Percentiles rank a stretch among this genome's conserved stretches.
phyloP scores from a whole-genome alignment of 2,113 vertebrate species.

The Echinops telfairi region DNA sequence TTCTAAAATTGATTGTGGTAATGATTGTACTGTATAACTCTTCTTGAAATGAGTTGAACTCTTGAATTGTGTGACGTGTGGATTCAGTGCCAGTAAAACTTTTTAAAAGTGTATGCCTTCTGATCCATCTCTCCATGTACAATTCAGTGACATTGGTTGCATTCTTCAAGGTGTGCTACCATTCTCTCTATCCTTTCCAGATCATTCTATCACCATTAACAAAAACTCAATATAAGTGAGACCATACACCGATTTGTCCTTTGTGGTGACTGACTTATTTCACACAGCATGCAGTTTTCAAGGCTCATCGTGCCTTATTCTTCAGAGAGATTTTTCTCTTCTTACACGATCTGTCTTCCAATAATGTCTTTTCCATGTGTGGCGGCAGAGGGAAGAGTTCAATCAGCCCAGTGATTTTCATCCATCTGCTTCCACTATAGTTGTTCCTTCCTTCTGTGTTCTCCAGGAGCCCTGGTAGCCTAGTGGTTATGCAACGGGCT shows the following conservation, averaged over 20 bases:
- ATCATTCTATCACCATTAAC: not conserved
- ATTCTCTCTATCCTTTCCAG: not conserved
- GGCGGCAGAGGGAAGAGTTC: not conserved
- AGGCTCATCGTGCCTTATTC: not conserved
- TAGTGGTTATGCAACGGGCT: no score
- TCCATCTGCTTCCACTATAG: no score
- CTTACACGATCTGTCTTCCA: slow-evolving; percentile 25
- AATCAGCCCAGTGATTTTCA: not conserved
- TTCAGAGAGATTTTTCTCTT: not conserved
- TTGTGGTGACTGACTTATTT: not conserved
- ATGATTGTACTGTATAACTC: no score
- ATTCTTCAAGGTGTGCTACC: not conserved
- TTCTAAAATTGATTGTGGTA: not conserved
- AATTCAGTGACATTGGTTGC: not conserved
- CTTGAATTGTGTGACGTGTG: no score
- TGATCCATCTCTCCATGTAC: no score
- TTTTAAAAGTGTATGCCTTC: not conserved
- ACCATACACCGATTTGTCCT: not conserved
- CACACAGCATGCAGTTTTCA: no score
- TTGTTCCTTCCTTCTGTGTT: no score
- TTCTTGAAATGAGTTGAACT: no score
- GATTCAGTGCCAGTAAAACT: not conserved
- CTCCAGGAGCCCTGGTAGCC: no score
- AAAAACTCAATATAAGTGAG: not conserved
- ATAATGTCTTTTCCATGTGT: not conserved